Percentiles rank a stretch among this genome's conserved stretches.
Conservation (phyloP, 2,797 vertebrate genomes). For the Tiaroga cobitis region DNA sequence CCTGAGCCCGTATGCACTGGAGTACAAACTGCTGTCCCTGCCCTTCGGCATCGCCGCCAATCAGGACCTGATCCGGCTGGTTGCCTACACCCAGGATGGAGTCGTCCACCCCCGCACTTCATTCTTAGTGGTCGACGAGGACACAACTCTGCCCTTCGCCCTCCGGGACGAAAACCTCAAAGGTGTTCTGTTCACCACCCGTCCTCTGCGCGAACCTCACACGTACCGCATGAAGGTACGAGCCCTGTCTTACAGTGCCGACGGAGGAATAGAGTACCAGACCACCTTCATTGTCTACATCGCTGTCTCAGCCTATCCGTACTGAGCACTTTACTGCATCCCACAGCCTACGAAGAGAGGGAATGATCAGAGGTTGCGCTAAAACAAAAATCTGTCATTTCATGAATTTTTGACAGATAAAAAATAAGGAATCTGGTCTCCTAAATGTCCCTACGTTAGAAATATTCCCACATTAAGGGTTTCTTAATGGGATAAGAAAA, state of each 20-base stretch:
- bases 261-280: constrained; percentile 90
- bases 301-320: constrained; percentile 94
- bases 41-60: constrained; percentile 93
- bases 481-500: neutral
- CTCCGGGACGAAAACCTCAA: constrained; percentile 93
- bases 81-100: constrained; percentile 94
- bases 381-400: neutral
- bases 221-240: constrained; percentile 94
- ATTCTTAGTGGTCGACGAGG: constrained; percentile 87
- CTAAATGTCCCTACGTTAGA: neutral
- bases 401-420: neutral
- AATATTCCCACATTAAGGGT: neutral
- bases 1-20: constrained; percentile 90
- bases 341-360: constrained; percentile 25
- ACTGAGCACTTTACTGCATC: constrained; percentile 79
- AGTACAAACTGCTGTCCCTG: constrained; percentile 96
- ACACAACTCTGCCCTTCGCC: constrained; percentile 85
- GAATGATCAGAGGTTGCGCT: constrained; percentile 9
- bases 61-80: constrained; percentile 95
- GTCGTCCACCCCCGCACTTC: constrained; percentile 94
- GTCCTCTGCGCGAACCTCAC: constrained; percentile 82
- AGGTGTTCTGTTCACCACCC: constrained; percentile 91
- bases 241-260: constrained; percentile 86
- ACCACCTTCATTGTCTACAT: constrained; percentile 98
- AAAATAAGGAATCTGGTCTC: neutral